These are phyloP conservation scores for Phacellophora camtschatica DNA, from an alignment of 30 jellyfish, hydroid and myxozoan genomes.

Conservation along the genomic window DNA sequence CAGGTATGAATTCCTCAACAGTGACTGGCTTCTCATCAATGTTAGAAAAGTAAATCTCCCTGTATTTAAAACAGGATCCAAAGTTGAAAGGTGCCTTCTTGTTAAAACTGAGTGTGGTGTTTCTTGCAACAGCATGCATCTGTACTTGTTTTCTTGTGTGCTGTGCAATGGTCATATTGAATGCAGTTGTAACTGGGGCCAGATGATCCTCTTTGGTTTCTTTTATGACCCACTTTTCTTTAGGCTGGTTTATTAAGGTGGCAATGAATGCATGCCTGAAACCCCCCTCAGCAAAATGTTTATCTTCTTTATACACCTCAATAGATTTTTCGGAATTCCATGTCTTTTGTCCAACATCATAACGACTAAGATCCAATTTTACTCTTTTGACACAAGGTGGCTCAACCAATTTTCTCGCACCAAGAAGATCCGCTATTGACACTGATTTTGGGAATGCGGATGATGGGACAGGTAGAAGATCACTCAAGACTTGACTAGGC, in stretches of 20 bases:
- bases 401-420: slow-evolving; percentile 9
- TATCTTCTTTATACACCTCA: not conserved
- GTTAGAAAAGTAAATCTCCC: slow-evolving; percentile 4
- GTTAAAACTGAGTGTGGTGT: not conserved
- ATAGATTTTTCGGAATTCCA: not conserved
- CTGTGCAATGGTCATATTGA: slow-evolving; percentile 1
- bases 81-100: slow-evolving; percentile 1
- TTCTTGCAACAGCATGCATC: slow-evolving; percentile 28
- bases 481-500: no score
- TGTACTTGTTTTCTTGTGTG: slow-evolving; percentile 39
- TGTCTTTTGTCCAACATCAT: not conserved
- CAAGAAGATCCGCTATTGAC: slow-evolving; percentile 24
- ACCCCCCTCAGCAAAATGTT: slow-evolving; percentile 17
- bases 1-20: slow-evolving; percentile 27
- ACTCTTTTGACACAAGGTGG: not conserved
- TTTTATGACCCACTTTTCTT: slow-evolving; percentile 6
- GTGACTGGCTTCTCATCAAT: slow-evolving; percentile 20
- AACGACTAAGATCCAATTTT: not conserved
- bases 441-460: slow-evolving; percentile 10
- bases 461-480: no score
- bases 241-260: not conserved
- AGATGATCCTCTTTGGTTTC: slow-evolving; percentile 11
- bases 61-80: slow-evolving; percentile 3
- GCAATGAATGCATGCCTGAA: slow-evolving; percentile 21
- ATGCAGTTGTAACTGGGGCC: not conserved